Base-by-base conservation (phyloP, 37 sponge, comb jelly and placozoan genomes). In the Eunapius fragilis region DNA sequence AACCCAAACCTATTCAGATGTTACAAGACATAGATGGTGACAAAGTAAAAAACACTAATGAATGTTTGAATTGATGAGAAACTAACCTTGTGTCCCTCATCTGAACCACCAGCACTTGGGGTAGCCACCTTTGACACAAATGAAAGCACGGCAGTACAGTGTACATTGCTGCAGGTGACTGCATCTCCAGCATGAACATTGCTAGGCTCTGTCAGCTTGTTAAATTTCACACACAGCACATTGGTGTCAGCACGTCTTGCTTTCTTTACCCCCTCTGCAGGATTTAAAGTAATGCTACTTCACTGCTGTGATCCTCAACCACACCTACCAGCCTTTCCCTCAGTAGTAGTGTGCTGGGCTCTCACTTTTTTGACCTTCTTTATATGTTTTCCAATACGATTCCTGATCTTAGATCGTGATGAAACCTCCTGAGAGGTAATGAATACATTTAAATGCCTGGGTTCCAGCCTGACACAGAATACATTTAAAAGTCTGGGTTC, bases 111-210 rank as follows among this genome's bases (percentile, higher is more conserved):
- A 24, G 32, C 71, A 35, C 71, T 77, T 0, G 58, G 33, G 31
- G 34, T 67, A 7, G 25, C 37, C 25, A 92, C 68, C 41, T 27
- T 71, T 36, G 93, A 89, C 41, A 96, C 76, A 48, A 88, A 91
- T 7, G 93, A 93, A 30, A 96, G 75, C 13, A 93, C 84, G 78
- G 96, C 86, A 3, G 81, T 75, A 80, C 96, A 96, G 50, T 25
- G 22, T 5, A 72, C n/a, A 50, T 84, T 86, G 34, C 76, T 30
- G 72, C 96, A 96, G 58, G 88, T 70, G 67, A 90, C 89, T 24
- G 89, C 86, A 68, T 96, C 96, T 37, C 96, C 96, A 23, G 96
- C 93, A 87, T 93, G 93, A 45, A 96, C 83, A 73, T 86, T 34
- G 49, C 96, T 93, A 31, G 96, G 93, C 24, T 90, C 93, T 32